Conservation (phyloP, 2,888 invertebrate genomes). For the Adineta ricciae region DNA sequence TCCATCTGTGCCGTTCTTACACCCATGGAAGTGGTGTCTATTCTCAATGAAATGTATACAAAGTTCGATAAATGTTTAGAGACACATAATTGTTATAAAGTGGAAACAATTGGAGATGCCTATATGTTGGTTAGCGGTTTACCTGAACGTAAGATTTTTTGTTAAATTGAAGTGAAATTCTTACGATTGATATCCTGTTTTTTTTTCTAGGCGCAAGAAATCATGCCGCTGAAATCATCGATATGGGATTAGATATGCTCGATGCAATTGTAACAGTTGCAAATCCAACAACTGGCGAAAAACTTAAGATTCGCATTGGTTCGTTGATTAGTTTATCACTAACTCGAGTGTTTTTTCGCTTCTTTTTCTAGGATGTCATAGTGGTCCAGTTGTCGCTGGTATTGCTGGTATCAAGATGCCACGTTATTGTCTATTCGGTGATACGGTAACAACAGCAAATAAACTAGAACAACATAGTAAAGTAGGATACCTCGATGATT, state of each 20-base stretch:
- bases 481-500: conserved; percentile 32
- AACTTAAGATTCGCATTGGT: conserved; percentile 50
- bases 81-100: conserved; percentile 83
- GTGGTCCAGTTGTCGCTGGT: conserved; percentile 81
- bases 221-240: conserved; percentile 64
- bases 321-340: neutral
- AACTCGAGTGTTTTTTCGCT: neutral
- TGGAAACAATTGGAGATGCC: conserved; percentile 92
- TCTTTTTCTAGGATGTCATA: conserved; percentile 70
- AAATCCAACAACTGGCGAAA: conserved; percentile 67
- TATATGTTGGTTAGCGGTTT: conserved; percentile 96
- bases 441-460: conserved; percentile 79
- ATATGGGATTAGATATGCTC: conserved; percentile 89
- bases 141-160: conserved; percentile 64
- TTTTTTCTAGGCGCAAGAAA: conserved; percentile 54
- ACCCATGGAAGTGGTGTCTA: conserved; percentile 92
- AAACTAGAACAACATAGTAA: conserved; percentile 83
- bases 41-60: conserved; percentile 86
- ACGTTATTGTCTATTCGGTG: conserved; percentile 62
- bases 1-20: conserved; percentile 88
- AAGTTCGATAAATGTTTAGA: conserved; percentile 87
- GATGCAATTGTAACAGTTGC: conserved; percentile 78
- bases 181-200: neutral
- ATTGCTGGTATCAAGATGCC: conserved; percentile 82
- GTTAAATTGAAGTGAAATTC: neutral